Base-by-base conservation (phyloP, 2,113 vertebrate species). In the Pungitius pungitius region DNA sequence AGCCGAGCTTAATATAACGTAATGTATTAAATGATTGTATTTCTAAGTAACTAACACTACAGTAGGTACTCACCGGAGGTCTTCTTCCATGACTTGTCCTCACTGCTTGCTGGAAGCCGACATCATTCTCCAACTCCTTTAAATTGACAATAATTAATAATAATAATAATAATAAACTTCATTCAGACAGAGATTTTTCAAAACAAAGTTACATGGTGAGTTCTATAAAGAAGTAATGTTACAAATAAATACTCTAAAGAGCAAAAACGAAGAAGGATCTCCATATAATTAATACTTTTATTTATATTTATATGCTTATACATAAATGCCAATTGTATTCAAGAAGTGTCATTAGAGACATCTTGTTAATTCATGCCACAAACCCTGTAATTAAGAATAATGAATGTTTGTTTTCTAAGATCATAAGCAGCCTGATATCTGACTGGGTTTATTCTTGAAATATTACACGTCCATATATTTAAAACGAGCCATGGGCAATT, bases 111-210 rank as follows among this genome's bases (percentile, higher is more conserved):
- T 98, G 96, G 93, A 99, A 98, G 75, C 90, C 96, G 27, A 73
- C 77, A 85, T 99, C 98, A 87, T 98, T 99, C 78, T 98, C 96
- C 85, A 99, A 88, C 80, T 98, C 97, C 98, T 99, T 62, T 7
- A n/a, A 87, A 80, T n/a, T 0, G 1, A 24, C 14, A 68, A 40
- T 6, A 51, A 7, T 51, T 8, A 55, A 3, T 55, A 15, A 15
- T 55, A 55, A 17, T 27, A 55, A 55, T 27, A 55, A 17, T 55
- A 27, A 55, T 26, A 27, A 14, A 49, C n/a, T 13, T 12, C 14
- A 52, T 6, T 13, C 11, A 24, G 7, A 12, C 2, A 7, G 3
- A 0, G 22, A 9, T 47, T 51, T 11, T 51, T 51, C n/a, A 22
- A 51, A 51, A 51, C n/a, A 51, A 22, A 51, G 20, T 22, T 51